Conservation (phyloP, 2,888 invertebrate genomes). For the Drosophila suboccidentalis region DNA sequence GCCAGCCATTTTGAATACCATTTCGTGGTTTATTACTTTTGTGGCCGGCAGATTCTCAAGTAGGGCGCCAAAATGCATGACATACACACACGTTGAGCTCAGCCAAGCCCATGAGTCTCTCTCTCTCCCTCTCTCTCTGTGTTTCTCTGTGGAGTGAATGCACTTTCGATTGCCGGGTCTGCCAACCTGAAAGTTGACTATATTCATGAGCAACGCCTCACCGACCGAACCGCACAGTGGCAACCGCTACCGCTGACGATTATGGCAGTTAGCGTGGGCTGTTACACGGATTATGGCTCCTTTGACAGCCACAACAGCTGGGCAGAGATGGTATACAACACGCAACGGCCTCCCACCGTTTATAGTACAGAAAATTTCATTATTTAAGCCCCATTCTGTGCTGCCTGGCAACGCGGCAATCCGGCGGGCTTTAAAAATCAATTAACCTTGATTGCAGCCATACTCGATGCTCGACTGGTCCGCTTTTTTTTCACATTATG, state of each 20-base stretch:
- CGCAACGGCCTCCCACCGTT: slow-evolving; percentile 44
- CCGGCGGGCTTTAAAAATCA: slow-evolving; percentile 77
- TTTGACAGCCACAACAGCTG: slow-evolving; percentile 68
- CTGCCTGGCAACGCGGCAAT: slow-evolving; percentile 26
- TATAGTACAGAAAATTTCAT: slow-evolving; percentile 61
- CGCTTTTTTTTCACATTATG: slow-evolving; percentile 31
- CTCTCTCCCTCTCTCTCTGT: background rate
- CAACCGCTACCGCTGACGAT: slow-evolving; percentile 61
- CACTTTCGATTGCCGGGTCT: slow-evolving; percentile 68
- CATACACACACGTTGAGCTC: slow-evolving; percentile 18
- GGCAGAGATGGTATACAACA: slow-evolving; percentile 16
- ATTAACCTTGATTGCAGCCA: slow-evolving; percentile 83
- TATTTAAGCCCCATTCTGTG: slow-evolving; percentile 59
- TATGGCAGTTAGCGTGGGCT: slow-evolving; percentile 74
- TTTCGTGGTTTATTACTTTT: slow-evolving; percentile 81
- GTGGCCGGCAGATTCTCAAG: slow-evolving; percentile 73
- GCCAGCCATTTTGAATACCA: slow-evolving; percentile 81
- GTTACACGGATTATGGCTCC: slow-evolving; percentile 68
- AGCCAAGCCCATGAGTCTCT: background rate
- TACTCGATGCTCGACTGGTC: slow-evolving; percentile 34
- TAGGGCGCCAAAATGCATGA: slow-evolving; percentile 61
- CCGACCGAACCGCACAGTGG: slow-evolving; percentile 25
- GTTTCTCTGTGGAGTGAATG: slow-evolving; percentile 54
- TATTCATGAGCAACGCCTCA: slow-evolving; percentile 43
- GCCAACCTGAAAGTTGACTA: slow-evolving; percentile 43